A percentile compares a stretch with the other conserved stretches of the same genome.
Conservation (phyloP, 2,888 invertebrate species). For the Drosophila nr. fundita region DNA sequence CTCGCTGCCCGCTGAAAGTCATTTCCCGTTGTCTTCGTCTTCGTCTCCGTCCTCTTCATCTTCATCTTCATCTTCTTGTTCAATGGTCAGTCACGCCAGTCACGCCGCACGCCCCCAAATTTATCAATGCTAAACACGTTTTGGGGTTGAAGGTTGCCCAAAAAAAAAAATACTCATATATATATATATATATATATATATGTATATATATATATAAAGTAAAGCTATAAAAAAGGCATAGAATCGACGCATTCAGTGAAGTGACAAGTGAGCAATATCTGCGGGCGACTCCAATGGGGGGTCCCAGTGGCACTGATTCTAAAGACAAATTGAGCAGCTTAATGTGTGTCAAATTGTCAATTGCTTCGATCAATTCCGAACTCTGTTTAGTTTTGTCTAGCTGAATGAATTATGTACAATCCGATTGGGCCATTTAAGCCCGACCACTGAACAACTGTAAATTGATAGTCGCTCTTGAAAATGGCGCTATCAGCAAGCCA, state of each 20-base stretch:
- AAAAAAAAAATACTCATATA: constrained; percentile 2
- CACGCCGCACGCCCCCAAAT: constrained; percentile 42
- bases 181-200: too few relatives aligned
- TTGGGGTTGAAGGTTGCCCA: constrained; percentile 55
- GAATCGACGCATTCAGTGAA: constrained; percentile 60
- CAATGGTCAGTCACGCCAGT: constrained; percentile 12
- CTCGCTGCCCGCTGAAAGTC: constrained; percentile 62
- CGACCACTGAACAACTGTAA: constrained; percentile 12
- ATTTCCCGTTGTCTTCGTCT: constrained; percentile 38
- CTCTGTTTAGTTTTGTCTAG: constrained; percentile 32
- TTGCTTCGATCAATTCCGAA: constrained; percentile 35
- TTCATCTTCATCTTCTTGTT: background rate
- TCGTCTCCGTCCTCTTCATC: background rate
- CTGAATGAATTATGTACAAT: constrained; percentile 58
- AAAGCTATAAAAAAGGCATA: constrained; percentile 5
- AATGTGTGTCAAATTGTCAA: constrained; percentile 73
- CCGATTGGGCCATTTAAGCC: constrained; percentile 22
- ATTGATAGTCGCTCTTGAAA: constrained; percentile 25
- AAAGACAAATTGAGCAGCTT: constrained; percentile 75
- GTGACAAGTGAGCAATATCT: constrained; percentile 79
- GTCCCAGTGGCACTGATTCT: constrained; percentile 42
- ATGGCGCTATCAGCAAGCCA: background rate
- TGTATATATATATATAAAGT: background rate
- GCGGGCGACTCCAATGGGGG: constrained; percentile 41
- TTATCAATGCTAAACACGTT: constrained; percentile 79